Percentiles rank a stretch among this genome's conserved stretches.
phyloP scores from a whole-genome alignment of 1,140 invertebrate species.

The fruit fly (Drosophila melanogaster) region DNA sequence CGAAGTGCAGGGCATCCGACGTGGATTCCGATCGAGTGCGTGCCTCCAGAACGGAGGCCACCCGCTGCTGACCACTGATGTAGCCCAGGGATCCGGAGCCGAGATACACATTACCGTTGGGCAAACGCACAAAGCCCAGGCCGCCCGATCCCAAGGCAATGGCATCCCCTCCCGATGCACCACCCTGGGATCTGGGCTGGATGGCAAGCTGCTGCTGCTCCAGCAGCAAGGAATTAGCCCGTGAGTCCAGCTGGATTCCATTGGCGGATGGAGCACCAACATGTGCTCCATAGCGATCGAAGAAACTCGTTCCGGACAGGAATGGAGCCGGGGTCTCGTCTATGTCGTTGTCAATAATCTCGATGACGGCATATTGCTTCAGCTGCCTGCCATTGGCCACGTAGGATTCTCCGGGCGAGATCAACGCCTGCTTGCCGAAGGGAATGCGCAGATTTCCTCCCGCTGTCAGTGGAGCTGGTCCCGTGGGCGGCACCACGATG shows the following conservation, averaged over 20 bases:
- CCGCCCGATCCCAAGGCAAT: constrained; percentile 81
- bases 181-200: constrained; percentile 42
- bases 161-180: constrained; percentile 35
- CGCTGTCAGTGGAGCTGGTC: constrained; percentile 3
- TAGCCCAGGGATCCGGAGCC: constrained; percentile 82
- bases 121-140: constrained; percentile 73
- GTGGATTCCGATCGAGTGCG: constrained; percentile 71
- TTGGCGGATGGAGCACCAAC: constrained; percentile 30
- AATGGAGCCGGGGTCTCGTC: constrained; percentile 64
- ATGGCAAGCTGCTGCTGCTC: constrained; percentile 66
- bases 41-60: constrained; percentile 62
- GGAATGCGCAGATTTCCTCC: constrained; percentile 66
- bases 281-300: constrained; percentile 64
- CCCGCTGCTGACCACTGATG: constrained; percentile 72
- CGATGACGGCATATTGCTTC: constrained; percentile 81
- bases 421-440: constrained; percentile 65
- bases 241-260: constrained; percentile 63
- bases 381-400: constrained; percentile 73
- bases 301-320: constrained; percentile 53
- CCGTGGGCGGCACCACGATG: constrained; percentile 36
- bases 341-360: constrained; percentile 81
- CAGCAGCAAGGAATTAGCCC: constrained; percentile 57
- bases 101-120: constrained; percentile 78
- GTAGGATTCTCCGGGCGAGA: constrained; percentile 68
- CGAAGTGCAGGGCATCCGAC: constrained; percentile 76